These are phyloP conservation scores for Mandrillus leucophaeus DNA, from an alignment of 2,113 vertebrate species.

Conservation along the genomic window DNA sequence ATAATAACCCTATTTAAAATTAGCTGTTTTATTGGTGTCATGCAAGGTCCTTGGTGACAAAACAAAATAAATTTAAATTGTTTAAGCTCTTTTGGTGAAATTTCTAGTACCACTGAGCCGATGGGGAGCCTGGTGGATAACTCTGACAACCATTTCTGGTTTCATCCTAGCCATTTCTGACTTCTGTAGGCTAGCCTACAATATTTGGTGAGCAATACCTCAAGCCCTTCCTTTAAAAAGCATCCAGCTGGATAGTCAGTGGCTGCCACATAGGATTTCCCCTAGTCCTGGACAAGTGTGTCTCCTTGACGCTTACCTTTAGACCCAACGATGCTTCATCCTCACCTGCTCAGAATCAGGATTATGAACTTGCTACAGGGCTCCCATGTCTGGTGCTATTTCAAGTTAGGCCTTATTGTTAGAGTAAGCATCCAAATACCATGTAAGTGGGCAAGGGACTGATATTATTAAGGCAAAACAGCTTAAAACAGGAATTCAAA, in stretches of 20 bases:
- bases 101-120: not conserved
- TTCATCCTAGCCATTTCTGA: not conserved
- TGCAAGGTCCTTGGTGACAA: not conserved
- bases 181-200: not conserved
- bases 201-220: not conserved
- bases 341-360: not conserved
- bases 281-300: not conserved
- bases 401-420: slow-evolving; percentile 1
- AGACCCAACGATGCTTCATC: not conserved
- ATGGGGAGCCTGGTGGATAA: not conserved
- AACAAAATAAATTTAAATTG: not conserved
- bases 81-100: not conserved
- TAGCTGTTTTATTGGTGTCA: not conserved
- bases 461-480: not conserved
- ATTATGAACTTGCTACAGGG: not conserved
- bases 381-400: not conserved
- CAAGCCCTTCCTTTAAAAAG: not conserved
- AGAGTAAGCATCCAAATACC: not conserved
- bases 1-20: not conserved
- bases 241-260: not conserved
- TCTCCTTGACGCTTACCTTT: not conserved
- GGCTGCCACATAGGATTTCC: not conserved
- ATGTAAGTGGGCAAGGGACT: not conserved
- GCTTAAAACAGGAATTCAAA: slow-evolving; percentile 8
- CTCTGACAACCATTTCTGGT: not conserved